Percentiles rank a stretch among this genome's conserved stretches.
phyloP scores from a whole-genome alignment of 1,140 invertebrate species.

The Micrasema longulum region DNA sequence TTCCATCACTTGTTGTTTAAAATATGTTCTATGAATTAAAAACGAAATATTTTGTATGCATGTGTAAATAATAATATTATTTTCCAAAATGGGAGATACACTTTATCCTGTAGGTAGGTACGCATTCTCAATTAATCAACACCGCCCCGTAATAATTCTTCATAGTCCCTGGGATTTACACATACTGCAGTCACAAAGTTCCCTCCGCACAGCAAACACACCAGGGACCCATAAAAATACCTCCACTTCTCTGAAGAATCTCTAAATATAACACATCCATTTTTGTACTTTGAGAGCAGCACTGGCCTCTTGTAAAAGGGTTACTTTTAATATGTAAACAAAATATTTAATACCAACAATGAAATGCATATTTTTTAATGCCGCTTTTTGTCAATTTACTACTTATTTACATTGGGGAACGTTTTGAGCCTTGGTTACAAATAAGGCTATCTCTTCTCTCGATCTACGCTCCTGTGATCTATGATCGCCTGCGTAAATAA shows the following conservation, averaged over 20 bases:
- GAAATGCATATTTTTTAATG: background rate
- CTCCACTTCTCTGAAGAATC: conserved; percentile 42
- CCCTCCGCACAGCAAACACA: conserved; percentile 19
- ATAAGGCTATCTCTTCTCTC: conserved; percentile 46
- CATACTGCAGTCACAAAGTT: conserved; percentile 37
- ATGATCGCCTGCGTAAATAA: conserved; percentile 49
- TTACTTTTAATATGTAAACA: background rate
- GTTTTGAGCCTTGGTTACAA: conserved; percentile 11
- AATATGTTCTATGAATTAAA: no score
- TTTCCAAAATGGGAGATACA: no score
- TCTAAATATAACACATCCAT: conserved; percentile 24
- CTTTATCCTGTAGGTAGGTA: background rate
- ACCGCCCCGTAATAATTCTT: conserved; percentile 37
- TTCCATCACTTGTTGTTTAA: no score
- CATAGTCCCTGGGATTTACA: background rate
- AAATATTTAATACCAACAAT: no score
- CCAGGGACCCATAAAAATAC: conserved; percentile 52
- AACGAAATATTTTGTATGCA: no score
- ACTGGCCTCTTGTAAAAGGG: background rate
- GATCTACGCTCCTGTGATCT: conserved; percentile 50
- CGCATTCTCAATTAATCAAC: conserved; percentile 50
- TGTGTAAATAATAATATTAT: no score
- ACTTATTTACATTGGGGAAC: background rate
- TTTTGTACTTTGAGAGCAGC: background rate
- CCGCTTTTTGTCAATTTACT: background rate